Evolutionary conservation across 2,797 vertebrate species (phyloP), one percentile per base, ranked within the genome.

Genomic region (Chelmon rostratus): DNA sequence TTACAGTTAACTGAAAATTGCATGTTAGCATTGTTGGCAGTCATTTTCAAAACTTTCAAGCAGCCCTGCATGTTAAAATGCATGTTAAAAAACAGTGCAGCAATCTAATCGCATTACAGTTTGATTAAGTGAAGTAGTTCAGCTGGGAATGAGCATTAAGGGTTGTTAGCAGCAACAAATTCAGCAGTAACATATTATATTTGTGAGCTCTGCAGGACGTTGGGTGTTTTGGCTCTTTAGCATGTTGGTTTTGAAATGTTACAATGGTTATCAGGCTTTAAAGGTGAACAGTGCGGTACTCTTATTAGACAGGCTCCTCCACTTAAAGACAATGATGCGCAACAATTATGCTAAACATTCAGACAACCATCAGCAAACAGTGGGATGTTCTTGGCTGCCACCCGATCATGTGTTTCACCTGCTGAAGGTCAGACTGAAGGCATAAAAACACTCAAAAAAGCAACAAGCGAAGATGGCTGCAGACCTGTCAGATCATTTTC

Each of bases 1-100:
- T 33, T 49, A 23, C 42, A 71, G 70, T 62, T 21, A 38, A 67
- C 40, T 69, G 18, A 50, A 72, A 53, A 62, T 15, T 16, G 25
- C 11, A 50, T 42, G 21, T 9, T 44, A 21, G 61, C 15, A 12
- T 12, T 47, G 33, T 21, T 23, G 7, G 18, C 12, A 59, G 28
- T 15, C 5, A 35, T 35, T 64, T 25, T 7, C 15, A 23, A 64
- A 59, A 50, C 23, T 23, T 28, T 21, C 3, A 46, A 58, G 19
- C 31, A 33, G 5, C 10, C 12, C 28, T 40, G 15, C 19, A 37
- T 46, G 2, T 9, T n/a, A 53, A 1, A 37, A 8, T 56, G 15
- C n/a, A n/a, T n/a, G n/a, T n/a, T 6, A 21, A 35, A 42, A 6
- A 15, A 25, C n/a, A 57, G 4, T 6, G 18, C 19, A 23, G 2